Conservation (phyloP, 2,113 vertebrate species). For the Gallinago paraguaiae region DNA sequence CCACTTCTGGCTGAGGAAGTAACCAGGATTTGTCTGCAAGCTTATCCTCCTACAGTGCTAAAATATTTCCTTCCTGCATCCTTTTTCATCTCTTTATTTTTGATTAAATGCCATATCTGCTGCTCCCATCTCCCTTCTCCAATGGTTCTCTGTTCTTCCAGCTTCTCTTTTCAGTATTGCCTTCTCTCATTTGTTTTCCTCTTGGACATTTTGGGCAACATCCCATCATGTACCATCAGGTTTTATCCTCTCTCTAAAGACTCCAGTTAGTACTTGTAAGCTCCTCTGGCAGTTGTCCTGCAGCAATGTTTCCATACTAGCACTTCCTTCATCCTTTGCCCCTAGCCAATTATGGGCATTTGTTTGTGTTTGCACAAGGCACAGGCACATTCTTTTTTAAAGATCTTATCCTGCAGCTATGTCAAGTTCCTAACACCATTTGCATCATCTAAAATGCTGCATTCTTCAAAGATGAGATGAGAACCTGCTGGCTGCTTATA, state of each 20-base stretch:
- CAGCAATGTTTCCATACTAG: not conserved
- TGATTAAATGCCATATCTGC: not conserved
- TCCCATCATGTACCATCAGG: not conserved
- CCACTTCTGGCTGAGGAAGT: not conserved
- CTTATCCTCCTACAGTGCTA: not conserved
- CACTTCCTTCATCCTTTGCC: not conserved
- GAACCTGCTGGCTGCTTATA: not conserved
- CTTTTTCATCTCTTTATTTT: not conserved
- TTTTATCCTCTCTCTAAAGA: not conserved
- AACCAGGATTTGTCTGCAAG: not conserved
- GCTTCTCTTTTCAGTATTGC: not conserved
- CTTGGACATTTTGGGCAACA: not conserved
- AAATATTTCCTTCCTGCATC: not conserved
- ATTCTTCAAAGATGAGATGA: not conserved
- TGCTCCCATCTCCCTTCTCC: not conserved
- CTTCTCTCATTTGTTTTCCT: not conserved
- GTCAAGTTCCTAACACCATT: not conserved
- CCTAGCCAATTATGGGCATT: not conserved
- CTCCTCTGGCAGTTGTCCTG: not conserved
- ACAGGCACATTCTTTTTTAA: not conserved
- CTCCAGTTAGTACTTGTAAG: not conserved
- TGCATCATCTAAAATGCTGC: slow-evolving; percentile 6
- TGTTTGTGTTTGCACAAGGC: not conserved
- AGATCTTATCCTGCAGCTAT: not conserved
- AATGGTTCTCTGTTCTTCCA: not conserved